phyloP scores from a whole-genome alignment of 2,797 vertebrate genomes.

The Ceyx erithaca region DNA sequence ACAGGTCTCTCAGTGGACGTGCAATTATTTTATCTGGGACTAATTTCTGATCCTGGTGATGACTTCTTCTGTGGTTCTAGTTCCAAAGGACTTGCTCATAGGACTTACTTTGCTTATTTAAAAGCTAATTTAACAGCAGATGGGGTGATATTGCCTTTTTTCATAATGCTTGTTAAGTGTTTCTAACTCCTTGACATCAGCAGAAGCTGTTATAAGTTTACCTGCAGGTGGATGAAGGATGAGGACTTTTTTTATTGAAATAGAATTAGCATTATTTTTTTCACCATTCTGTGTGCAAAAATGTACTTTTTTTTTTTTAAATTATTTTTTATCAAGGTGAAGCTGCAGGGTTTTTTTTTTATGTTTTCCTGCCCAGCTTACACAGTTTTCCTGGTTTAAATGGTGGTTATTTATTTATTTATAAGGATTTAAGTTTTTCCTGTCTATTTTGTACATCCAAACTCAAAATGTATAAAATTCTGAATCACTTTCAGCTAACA shows the following conservation, averaged over 20 bases:
- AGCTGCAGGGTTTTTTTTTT: neutral
- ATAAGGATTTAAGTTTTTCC: neutral
- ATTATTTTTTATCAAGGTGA: neutral
- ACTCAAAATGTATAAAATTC: neutral
- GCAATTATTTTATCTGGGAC: neutral
- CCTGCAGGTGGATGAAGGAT: neutral
- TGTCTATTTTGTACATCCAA: neutral
- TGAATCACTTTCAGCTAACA: neutral
- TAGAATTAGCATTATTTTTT: neutral
- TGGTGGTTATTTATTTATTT: neutral
- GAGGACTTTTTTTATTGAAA: neutral
- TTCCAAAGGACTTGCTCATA: neutral
- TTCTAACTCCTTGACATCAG: neutral
- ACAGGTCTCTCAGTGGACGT: neutral
- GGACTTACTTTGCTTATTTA: neutral
- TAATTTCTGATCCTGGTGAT: neutral
- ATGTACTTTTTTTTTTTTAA: neutral
- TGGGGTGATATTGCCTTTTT: neutral
- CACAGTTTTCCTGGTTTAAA: neutral
- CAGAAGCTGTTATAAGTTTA: neutral
- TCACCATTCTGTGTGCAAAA: neutral
- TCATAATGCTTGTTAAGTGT: neutral
- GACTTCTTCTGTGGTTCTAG: neutral
- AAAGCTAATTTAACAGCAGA: neutral
- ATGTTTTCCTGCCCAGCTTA: neutral